Conservation (phyloP, 2,797 vertebrate species). For the Bryconaethiops microstoma region DNA sequence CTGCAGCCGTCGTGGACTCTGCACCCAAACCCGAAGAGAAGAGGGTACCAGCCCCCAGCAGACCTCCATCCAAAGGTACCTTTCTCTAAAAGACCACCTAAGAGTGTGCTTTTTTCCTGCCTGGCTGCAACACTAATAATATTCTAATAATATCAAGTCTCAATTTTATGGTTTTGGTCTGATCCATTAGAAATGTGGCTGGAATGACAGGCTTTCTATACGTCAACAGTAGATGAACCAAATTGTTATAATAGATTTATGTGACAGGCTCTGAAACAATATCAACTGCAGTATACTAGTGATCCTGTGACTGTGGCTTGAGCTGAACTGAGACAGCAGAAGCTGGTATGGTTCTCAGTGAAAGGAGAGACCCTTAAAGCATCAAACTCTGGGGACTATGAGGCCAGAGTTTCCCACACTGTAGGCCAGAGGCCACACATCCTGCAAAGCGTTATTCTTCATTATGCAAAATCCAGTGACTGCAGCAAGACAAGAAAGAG, state of each 20-base stretch:
- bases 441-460: background rate
- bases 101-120: background rate
- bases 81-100: background rate
- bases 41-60: slow-evolving; percentile 74
- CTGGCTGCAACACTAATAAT: background rate
- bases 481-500: background rate
- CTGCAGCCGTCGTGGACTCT: slow-evolving; percentile 72
- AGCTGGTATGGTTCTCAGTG: slow-evolving; percentile 35
- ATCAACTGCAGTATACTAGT: background rate
- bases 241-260: background rate
- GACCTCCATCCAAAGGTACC: slow-evolving; percentile 91
- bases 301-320: background rate
- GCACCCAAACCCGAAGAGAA: slow-evolving; percentile 82
- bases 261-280: background rate
- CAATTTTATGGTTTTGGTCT: too few relatives aligned
- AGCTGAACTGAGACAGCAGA: slow-evolving; percentile 1
- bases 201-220: background rate
- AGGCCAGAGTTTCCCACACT: slow-evolving; percentile 44
- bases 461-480: background rate
- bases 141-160: too few relatives aligned
- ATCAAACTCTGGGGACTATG: slow-evolving; percentile 43
- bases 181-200: too few relatives aligned
- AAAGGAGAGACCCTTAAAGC: slow-evolving; percentile 21
- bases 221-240: background rate
- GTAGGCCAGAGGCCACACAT: slow-evolving; percentile 8